phyloP scores from a whole-genome alignment of 2,888 invertebrate species.

The Metallyticus violacea region DNA sequence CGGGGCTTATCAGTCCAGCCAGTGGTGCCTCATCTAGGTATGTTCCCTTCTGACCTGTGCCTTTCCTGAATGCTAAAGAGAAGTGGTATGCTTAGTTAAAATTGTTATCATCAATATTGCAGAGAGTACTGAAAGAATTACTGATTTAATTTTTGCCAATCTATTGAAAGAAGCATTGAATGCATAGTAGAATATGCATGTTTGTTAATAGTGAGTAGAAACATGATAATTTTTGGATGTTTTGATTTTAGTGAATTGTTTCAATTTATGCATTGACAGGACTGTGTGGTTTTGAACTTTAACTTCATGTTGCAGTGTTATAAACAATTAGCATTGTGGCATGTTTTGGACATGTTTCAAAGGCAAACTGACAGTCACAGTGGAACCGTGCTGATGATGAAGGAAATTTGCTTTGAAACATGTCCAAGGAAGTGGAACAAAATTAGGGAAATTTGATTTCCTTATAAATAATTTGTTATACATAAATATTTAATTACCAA shows the following conservation, averaged over 20 bases:
- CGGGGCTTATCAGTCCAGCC: slow-evolving; percentile 73
- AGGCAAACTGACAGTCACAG: too few species aligned
- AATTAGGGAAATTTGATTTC: too few species aligned
- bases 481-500: too few species aligned
- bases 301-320: too few species aligned
- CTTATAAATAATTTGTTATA: too few species aligned
- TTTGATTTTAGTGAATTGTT: not conserved
- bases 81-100: not conserved
- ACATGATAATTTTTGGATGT: not conserved
- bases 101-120: not conserved
- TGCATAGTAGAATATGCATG: not conserved
- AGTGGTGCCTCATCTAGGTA: slow-evolving; percentile 66
- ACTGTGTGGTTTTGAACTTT: too few species aligned
- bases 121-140: not conserved
- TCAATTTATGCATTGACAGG: too few species aligned
- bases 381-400: too few species aligned
- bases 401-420: too few species aligned
- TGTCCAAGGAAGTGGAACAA: too few species aligned
- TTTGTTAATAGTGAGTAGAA: not conserved
- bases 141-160: not conserved
- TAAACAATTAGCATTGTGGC: not conserved
- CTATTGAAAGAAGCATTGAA: not conserved
- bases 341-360: too few species aligned
- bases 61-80: not conserved
- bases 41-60: slow-evolving; percentile 30